These are phyloP conservation scores for Mionectes olivaceus DNA, from an alignment of 2,797 vertebrate species.

Conservation along the genomic window DNA sequence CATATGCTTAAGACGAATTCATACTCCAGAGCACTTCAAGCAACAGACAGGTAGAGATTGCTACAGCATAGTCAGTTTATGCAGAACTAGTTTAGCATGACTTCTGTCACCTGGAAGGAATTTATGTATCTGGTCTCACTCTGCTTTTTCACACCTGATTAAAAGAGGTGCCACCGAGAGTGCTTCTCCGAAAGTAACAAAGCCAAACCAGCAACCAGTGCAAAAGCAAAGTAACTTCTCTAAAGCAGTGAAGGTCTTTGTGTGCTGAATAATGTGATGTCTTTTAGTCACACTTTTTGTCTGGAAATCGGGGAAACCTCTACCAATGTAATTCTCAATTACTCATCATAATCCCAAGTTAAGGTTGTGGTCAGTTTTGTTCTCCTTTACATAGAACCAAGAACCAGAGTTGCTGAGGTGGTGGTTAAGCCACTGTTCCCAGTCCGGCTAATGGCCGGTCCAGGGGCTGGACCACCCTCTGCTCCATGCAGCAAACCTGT, in stretches of 20 bases:
- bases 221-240: background rate
- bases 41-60: background rate
- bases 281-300: background rate
- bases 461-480: background rate
- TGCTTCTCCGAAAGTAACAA: accelerated
- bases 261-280: background rate
- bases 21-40: background rate
- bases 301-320: background rate
- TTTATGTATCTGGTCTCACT: background rate
- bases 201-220: background rate
- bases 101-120: background rate
- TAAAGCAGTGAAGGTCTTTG: background rate
- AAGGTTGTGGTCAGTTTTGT: background rate
- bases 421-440: background rate
- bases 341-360: background rate
- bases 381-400: background rate
- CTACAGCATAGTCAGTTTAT: background rate
- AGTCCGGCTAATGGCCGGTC: background rate
- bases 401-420: background rate
- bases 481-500: background rate
- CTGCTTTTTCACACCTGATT: background rate
- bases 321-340: background rate
- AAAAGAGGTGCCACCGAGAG: background rate
- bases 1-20: background rate
- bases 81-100: background rate